Conservation (phyloP, 1,140 invertebrate species). For the Drosophila ogumai region DNA sequence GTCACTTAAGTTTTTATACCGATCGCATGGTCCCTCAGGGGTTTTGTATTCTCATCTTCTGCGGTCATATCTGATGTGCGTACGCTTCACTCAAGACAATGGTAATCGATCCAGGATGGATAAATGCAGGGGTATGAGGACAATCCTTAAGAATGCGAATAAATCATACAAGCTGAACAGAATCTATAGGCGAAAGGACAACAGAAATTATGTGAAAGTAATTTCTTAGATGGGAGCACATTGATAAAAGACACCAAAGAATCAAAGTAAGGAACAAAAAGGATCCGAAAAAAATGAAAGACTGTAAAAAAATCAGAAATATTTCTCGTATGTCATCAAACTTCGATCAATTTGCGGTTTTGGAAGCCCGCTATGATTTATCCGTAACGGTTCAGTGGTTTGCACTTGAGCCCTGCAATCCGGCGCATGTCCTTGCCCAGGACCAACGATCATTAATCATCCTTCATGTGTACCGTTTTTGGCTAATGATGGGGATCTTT, state of each 20-base stretch:
- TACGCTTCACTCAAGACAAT: conserved; percentile 32
- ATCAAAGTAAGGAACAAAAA: conserved; percentile 23
- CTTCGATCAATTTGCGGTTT: conserved; percentile 79
- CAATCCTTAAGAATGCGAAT: conserved; percentile 49
- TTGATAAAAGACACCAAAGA: conserved; percentile 62
- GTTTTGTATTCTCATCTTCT: conserved; percentile 45
- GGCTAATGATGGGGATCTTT: conserved; percentile 65
- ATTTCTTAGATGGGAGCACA: conserved; percentile 79
- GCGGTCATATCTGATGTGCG: conserved; percentile 54
- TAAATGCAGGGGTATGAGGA: conserved; percentile 34
- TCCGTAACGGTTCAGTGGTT: conserved; percentile 66
- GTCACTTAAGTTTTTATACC: conserved; percentile 25
- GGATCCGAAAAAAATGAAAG: conserved; percentile 12
- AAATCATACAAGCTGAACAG: conserved; percentile 61
- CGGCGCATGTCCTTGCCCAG: conserved; percentile 50
- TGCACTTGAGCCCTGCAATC: conserved; percentile 67
- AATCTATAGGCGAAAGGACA: conserved; percentile 38
- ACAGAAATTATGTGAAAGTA: conserved; percentile 77
- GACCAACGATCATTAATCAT: conserved; percentile 68
- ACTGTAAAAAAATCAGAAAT: conserved; percentile 8
- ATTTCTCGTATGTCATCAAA: conserved; percentile 70
- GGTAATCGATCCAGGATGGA: conserved; percentile 66
- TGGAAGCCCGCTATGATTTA: conserved; percentile 55
- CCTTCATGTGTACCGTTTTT: conserved; percentile 37
- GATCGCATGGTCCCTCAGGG: conserved; percentile 31